phyloP scores from a whole-genome alignment of 2,113 vertebrate genomes.

The Camelus dromedarius region DNA sequence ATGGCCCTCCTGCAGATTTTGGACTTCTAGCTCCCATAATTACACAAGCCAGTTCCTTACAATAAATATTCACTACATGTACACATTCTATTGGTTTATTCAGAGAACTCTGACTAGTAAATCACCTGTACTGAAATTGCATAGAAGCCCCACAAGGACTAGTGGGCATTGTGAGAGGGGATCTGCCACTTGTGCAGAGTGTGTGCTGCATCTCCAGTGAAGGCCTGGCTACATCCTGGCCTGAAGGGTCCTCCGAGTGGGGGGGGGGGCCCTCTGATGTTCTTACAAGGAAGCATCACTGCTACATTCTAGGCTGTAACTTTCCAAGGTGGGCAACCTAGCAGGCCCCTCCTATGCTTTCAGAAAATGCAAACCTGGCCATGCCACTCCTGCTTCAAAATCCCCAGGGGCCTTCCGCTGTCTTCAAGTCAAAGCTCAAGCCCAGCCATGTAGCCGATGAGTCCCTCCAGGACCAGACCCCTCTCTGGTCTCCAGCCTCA shows the following conservation, averaged over 20 bases:
- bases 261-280: not conserved
- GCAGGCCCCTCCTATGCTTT: not conserved
- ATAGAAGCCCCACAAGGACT: not conserved
- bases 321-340: not conserved
- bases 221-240: not conserved
- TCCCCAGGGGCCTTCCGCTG: not conserved
- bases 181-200: not conserved
- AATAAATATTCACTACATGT: not conserved
- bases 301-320: not conserved
- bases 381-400: not conserved
- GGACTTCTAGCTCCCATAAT: not conserved
- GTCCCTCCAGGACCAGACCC: not conserved
- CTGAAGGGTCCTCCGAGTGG: not conserved
- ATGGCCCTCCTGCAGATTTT: not conserved
- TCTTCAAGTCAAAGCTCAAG: not conserved
- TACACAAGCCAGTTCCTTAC: not conserved
- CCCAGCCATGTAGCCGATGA: fast-evolving
- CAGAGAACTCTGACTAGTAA: not conserved
- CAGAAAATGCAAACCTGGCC: not conserved
- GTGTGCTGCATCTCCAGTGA: not conserved
- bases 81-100: not conserved
- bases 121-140: not conserved
- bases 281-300: not conserved
- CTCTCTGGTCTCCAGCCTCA: not conserved
- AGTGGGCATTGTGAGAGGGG: not conserved